phyloP scores from a whole-genome alignment of 2,113 vertebrate genomes.

The Puntigrus tetrazona region DNA sequence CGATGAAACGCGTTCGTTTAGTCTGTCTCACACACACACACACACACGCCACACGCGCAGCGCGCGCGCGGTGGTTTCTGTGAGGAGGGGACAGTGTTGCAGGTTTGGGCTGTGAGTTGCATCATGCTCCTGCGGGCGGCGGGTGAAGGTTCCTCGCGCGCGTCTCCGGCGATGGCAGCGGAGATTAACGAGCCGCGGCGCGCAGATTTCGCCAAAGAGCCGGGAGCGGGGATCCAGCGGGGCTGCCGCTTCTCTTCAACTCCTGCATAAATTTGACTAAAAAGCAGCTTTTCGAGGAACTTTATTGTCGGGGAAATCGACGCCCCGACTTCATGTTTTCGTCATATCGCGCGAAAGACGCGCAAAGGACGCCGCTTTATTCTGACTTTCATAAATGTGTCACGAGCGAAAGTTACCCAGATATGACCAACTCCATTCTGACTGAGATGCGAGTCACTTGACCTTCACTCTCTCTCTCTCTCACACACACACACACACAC shows the following conservation, averaged over 20 bases:
- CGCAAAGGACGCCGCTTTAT: neutral
- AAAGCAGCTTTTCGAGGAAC: conserved; percentile 11
- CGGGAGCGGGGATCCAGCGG: conserved; percentile 24
- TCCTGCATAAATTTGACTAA: conserved; percentile 36
- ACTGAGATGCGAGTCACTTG: neutral
- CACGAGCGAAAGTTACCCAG: neutral
- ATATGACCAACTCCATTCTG: neutral
- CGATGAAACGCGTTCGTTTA: neutral
- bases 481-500: too few species aligned
- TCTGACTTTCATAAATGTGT: neutral
- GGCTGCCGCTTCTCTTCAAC: conserved; percentile 22
- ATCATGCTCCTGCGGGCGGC: conserved; percentile 69
- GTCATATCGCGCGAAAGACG: neutral
- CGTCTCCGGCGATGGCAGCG: conserved; percentile 40
- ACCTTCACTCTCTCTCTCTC: too few species aligned
- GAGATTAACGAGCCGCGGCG: conserved; percentile 45
- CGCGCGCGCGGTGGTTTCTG: neutral
- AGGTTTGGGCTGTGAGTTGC: conserved; percentile 77
- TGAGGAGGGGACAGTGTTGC: conserved; percentile 49
- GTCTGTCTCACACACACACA: neutral
- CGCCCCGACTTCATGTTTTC: neutral
- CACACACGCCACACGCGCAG: too few species aligned
- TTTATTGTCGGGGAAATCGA: neutral
- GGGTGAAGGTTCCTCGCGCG: conserved; percentile 52
- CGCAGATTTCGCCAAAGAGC: conserved; percentile 39